A percentile compares a stretch with the other conserved stretches of the same genome.
These are phyloP conservation scores for Ceuthmochares aereus DNA, from an alignment of 2,113 vertebrate species.

Conservation along the genomic window DNA sequence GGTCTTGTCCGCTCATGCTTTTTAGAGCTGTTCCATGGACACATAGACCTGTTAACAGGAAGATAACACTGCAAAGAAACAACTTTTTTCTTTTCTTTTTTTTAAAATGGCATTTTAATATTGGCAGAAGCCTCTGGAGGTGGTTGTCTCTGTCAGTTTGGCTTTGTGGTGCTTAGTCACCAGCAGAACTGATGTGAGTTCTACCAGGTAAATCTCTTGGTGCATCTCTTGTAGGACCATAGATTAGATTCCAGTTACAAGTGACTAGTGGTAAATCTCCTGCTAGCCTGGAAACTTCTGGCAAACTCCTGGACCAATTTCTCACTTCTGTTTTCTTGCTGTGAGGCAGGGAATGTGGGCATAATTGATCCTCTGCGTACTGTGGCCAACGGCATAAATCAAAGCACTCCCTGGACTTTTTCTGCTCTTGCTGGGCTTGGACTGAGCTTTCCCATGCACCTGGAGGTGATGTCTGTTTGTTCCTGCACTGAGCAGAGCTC, in stretches of 20 bases:
- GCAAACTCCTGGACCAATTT: not conserved
- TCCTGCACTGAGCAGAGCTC: not conserved
- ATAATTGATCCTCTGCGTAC: not conserved
- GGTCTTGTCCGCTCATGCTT: fast-evolving
- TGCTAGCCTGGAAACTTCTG: not conserved
- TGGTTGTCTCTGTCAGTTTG: not conserved
- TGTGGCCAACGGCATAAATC: not conserved
- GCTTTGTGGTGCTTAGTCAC: not conserved
- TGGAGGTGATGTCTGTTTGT: not conserved
- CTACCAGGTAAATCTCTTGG: not conserved
- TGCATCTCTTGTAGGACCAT: not conserved
- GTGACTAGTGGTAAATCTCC: not conserved
- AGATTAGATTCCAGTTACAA: not conserved
- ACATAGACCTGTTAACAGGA: not conserved
- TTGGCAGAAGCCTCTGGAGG: not conserved
- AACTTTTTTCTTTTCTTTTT: not conserved
- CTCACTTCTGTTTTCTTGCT: not conserved
- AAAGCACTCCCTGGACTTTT: not conserved
- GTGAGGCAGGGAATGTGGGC: no score
- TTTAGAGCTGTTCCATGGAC: not conserved
- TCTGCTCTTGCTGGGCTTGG: not conserved
- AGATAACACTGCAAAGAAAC: not conserved
- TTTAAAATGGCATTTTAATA: not conserved
- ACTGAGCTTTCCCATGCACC: not conserved
- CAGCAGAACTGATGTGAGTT: not conserved